phyloP scores from a whole-genome alignment of 1,140 invertebrate genomes.

The Muscidifurax raptorellus region DNA sequence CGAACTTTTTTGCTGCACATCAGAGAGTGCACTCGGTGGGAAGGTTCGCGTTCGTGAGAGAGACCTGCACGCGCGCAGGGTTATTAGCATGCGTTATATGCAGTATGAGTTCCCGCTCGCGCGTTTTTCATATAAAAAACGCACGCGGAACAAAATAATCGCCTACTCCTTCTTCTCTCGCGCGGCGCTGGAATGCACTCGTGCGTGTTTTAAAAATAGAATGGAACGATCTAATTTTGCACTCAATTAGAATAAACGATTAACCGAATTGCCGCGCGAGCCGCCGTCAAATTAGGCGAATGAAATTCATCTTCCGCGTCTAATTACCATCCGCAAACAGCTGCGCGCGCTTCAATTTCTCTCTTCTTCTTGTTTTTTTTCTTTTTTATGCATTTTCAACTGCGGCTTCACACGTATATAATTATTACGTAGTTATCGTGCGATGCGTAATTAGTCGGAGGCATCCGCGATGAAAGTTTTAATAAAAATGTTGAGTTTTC shows the following conservation, averaged over 20 bases:
- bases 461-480: background rate
- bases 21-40: slow-evolving; percentile 24
- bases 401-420: background rate
- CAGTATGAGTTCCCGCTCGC: background rate
- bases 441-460: background rate
- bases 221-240: slow-evolving; percentile 42
- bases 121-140: slow-evolving; percentile 23
- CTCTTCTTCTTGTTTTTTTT: background rate
- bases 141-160: slow-evolving; percentile 15
- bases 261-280: slow-evolving; percentile 36
- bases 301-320: slow-evolving; percentile 33
- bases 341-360: slow-evolving; percentile 1
- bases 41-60: slow-evolving; percentile 44
- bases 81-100: slow-evolving; percentile 48
- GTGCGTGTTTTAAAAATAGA: slow-evolving; percentile 31
- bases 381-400: slow-evolving; percentile 15
- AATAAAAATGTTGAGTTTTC: background rate
- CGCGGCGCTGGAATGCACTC: too few relatives aligned
- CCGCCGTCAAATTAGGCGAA: slow-evolving; percentile 36
- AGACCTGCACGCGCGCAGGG: background rate
- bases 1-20: slow-evolving; percentile 34
- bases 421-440: background rate
- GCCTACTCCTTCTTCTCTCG: background rate
- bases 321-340: slow-evolving; percentile 48
- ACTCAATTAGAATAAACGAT: slow-evolving; percentile 50